These are phyloP conservation scores for Girardinus metallicus DNA, from an alignment of 2,797 vertebrate genomes.

Conservation along the genomic window DNA sequence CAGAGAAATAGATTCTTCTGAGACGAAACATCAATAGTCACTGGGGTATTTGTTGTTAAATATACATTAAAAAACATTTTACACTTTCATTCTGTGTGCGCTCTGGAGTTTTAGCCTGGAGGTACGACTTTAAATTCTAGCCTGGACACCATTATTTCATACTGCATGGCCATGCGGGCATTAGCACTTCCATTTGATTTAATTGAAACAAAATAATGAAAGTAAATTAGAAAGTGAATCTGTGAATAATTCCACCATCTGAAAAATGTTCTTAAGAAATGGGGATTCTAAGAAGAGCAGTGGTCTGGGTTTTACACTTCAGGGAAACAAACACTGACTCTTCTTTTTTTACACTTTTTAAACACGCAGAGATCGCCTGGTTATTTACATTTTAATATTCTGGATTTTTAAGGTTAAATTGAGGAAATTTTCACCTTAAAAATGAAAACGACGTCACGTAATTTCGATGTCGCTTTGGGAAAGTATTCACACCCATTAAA, in stretches of 20 bases:
- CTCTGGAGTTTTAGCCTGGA: constrained; percentile 91
- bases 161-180: constrained; percentile 83
- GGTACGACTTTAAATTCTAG: constrained; percentile 94
- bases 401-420: constrained; percentile 1
- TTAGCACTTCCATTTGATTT: constrained; percentile 80
- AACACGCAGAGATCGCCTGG: constrained; percentile 16
- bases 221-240: constrained; percentile 78
- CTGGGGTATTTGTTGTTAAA: constrained; percentile 96
- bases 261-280: constrained; percentile 51
- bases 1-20: constrained; percentile 85
- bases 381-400: background rate
- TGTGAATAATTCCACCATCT: constrained; percentile 65
- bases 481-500: background rate
- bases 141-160: constrained; percentile 83
- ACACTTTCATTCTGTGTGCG: constrained; percentile 94
- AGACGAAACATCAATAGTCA: constrained; percentile 96
- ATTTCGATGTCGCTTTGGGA: background rate
- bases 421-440: background rate
- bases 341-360: constrained; percentile 13
- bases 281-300: constrained; percentile 43
- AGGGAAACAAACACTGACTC: constrained; percentile 39
- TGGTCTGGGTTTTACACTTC: constrained; percentile 33
- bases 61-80: constrained; percentile 99
- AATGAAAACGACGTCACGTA: constrained; percentile 8
- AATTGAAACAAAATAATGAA: constrained; percentile 77